Evolutionary conservation across 2,797 vertebrate species (phyloP).

Genomic region (Toxotes lorentzi): DNA sequence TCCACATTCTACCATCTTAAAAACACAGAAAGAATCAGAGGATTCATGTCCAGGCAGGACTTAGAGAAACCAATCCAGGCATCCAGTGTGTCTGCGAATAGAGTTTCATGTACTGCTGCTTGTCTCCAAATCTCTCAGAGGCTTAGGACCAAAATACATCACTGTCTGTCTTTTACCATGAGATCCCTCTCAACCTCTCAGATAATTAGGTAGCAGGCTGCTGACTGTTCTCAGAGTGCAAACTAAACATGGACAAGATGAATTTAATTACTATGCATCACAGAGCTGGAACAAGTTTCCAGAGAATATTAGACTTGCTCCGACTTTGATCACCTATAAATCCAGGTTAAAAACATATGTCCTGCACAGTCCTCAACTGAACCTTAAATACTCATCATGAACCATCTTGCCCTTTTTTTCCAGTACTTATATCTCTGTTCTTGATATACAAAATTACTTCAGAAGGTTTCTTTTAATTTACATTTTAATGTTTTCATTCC

Average conservation of each 20-base stretch:
- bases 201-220: no score
- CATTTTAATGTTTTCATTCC: no score
- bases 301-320: neutral
- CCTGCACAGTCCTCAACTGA: neutral
- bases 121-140: neutral
- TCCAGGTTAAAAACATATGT: neutral
- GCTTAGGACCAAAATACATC: neutral
- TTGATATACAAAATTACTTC: no score
- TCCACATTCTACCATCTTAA: no score
- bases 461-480: no score
- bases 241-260: no score
- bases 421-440: no score
- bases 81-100: neutral
- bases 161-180: neutral
- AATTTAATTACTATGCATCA: no score
- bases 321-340: neutral
- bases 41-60: neutral
- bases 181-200: no score
- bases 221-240: no score
- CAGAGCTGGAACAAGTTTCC: neutral
- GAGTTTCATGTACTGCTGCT: neutral
- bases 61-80: no score
- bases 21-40: neutral
- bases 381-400: neutral
- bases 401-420: neutral